Evolutionary conservation across 2,888 invertebrate genomes (phyloP), one percentile per base, ranked within the genome.

Genomic region (Aspidapion aeneum): DNA sequence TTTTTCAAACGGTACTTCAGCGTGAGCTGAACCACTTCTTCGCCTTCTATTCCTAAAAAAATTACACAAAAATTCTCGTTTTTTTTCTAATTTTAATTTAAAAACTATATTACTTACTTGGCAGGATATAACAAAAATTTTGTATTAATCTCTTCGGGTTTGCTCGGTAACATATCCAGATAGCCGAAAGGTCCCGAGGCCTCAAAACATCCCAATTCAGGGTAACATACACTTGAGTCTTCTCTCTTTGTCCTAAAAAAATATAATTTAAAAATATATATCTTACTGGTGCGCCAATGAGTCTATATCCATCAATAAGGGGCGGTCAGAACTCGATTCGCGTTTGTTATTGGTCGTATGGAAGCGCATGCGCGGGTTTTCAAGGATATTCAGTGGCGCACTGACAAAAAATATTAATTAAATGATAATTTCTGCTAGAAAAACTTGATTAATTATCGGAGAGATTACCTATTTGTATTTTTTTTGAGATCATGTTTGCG

Each of bases 191-290:
- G 92, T 0, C 95, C 96, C 5, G 77, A 76, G 74, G 94, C 93
- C 74, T 93, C 91, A 81, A 96, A 96, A 76, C 97, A 97, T 7
- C 96, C 96, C 60, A 96, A 85, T 66, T 93, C 92, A 18, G 88
- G 90, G 77, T 96, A 96, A 77, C 96, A 97, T 1, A 93, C 91
- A 67, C 81, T 76, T 21, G 91, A 89, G 65, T 90, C 90, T 17
- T 93, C 91, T 62, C 94, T 82, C 77, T 93, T 93, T 18, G 82
- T 83, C 75, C 92, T 89, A 68, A 71, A 57, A 17, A 5, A 48
- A 57, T 35, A n/a, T 35, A 35, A 35, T 21, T 35, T 3, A 17
- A 19, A 22, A 9, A 57, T 17, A 17, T 9, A 12, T 20, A 19
- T 56, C 19, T n/a, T 21, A n/a, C n/a, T n/a, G n/a, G n/a, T 54